These are phyloP conservation scores for Rhingia campestris DNA, from an alignment of 2,888 invertebrate species.

Conservation along the genomic window DNA sequence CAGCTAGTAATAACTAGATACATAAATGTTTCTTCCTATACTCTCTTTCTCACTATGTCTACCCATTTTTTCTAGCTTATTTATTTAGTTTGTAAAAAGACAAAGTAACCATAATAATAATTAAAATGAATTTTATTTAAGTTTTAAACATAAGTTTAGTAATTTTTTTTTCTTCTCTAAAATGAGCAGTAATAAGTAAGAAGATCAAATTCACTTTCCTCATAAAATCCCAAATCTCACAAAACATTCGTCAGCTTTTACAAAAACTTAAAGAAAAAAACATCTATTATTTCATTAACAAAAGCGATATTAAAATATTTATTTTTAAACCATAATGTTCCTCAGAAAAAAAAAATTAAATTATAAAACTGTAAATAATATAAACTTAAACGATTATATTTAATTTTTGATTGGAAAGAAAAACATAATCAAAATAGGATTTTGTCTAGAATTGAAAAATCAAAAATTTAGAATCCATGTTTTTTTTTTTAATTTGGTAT, in stretches of 20 bases:
- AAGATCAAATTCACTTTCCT: background rate
- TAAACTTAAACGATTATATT: background rate
- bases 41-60: constrained; percentile 26
- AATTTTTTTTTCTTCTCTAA: background rate
- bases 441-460: constrained; percentile 18
- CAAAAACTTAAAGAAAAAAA: background rate
- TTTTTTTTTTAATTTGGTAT: constrained; percentile 24
- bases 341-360: constrained; percentile 45
- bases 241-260: background rate
- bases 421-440: background rate
- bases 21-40: constrained; percentile 5
- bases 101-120: no score
- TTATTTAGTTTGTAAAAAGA: no score
- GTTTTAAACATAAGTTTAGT: no score
- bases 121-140: no score
- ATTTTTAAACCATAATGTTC: constrained; percentile 69
- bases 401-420: background rate
- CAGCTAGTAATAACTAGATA: constrained; percentile 70
- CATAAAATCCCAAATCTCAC: background rate
- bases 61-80: background rate
- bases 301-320: constrained; percentile 39
- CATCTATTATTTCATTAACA: background rate
- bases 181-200: background rate
- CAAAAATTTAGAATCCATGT: constrained; percentile 12
- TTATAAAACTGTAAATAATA: constrained; percentile 51